Conservation (phyloP, 2,888 invertebrate genomes). For the Drosophila mimica region DNA sequence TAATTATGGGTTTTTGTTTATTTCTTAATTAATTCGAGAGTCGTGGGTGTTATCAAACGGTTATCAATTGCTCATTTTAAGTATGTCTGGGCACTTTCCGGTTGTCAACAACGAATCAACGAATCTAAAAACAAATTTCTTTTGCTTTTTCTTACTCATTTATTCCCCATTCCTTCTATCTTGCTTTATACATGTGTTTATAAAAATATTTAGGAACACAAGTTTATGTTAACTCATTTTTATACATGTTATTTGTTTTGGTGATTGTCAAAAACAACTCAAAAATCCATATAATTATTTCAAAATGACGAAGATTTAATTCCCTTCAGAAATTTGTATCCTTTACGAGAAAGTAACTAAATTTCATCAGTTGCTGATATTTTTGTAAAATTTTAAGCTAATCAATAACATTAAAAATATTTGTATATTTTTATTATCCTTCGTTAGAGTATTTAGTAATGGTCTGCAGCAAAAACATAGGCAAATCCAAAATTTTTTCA, state of each 20-base stretch:
- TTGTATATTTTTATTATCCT: background rate
- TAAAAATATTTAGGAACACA: conserved; percentile 1
- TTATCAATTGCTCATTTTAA: conserved; percentile 61
- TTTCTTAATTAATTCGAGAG: conserved; percentile 57
- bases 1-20: conserved; percentile 3
- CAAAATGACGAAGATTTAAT: background rate
- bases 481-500: background rate
- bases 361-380: background rate
- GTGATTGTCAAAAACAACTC: background rate
- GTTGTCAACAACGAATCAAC: conserved; percentile 69
- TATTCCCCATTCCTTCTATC: background rate
- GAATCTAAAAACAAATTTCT: conserved; percentile 43
- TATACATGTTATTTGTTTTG: background rate
- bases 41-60: conserved; percentile 78
- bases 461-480: background rate
- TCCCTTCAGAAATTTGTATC: conserved; percentile 1
- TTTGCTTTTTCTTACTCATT: conserved; percentile 21
- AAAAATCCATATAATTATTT: background rate
- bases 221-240: conserved; percentile 14
- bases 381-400: background rate
- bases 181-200: background rate
- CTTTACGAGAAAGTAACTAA: background rate
- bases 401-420: background rate
- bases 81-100: conserved; percentile 71
- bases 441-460: conserved; percentile 8